Evolutionary conservation across 2,113 vertebrate species (phyloP), one percentile per base, ranked within the genome.

Genomic region (Myotis davidii): DNA sequence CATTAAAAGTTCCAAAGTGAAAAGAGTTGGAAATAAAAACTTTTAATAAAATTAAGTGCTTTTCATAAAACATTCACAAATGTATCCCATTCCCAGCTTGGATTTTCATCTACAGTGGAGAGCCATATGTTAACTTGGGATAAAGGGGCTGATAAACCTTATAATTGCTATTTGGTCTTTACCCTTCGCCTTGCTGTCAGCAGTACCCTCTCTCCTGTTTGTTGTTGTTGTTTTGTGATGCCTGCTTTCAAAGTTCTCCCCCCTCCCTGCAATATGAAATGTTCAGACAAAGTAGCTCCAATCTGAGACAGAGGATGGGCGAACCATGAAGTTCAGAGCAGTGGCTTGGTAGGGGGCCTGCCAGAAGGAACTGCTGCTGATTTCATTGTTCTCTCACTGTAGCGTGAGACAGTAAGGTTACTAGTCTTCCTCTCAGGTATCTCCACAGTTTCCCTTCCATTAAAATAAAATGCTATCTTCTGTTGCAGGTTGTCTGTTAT

Each of bases 291-390:
- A 42, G 37, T 32, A 69, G 23, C 54, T 72, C 23, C 25, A 27
- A 2, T 34, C n/a, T 52, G 54, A 81, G 52, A 16, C 3, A 17
- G 27, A 84, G 77, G 74, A 81, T 88, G 23, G 13, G 11, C 21
- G 34, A 16, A 48, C 13, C 69, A 0, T 23, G 59, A 74, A 61
- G 20, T 95, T 81, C 86, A 56, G 54, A 93, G 52, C 85, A 72
- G 82, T 67, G 81, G 92, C 92, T 94, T 70, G 74, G 72, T 81
- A 48, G 78, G 85, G 72, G 5, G 6, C 6, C 45, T 37, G 67
- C 74, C 79, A 93, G 92, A 96, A 56, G 73, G 73, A 87, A 85
- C 95, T 59, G 56, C 56, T 59, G 23, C 11, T 25, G 81, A 93
- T 98, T 85, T 86, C 56, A 14, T n/a, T 2, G 6, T 84, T 94